These are phyloP conservation scores for Riptortus pedestris DNA, from an alignment of 1,140 invertebrate genomes.

Conservation along the genomic window DNA sequence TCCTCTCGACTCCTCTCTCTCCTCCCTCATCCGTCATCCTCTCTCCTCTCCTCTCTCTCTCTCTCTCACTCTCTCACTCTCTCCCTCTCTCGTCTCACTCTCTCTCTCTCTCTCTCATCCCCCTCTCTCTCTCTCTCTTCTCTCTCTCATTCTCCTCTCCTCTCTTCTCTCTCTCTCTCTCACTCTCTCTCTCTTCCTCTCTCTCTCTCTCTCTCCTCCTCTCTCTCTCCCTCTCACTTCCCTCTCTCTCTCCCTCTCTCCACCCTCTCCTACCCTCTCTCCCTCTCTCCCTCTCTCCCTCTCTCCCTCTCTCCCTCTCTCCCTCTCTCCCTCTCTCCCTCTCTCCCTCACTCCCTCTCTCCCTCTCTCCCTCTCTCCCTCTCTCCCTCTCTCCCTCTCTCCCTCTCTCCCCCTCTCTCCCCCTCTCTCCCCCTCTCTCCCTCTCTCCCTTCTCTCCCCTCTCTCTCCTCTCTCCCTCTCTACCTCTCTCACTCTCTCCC, in stretches of 20 bases:
- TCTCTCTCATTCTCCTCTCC: background rate
- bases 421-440: too few relatives aligned
- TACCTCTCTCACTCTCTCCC: too few relatives aligned
- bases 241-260: slow-evolving; percentile 1
- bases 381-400: too few relatives aligned
- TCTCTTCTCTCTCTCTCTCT: slow-evolving; percentile 11
- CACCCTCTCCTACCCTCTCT: too few relatives aligned
- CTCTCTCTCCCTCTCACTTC: slow-evolving; percentile 12
- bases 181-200: slow-evolving; percentile 18
- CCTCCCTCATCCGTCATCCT: background rate
- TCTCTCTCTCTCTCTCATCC: background rate
- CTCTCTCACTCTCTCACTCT: background rate
- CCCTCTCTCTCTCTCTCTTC: background rate
- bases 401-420: too few relatives aligned
- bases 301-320: too few relatives aligned
- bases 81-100: background rate
- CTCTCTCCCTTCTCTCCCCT: too few relatives aligned
- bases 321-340: too few relatives aligned
- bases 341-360: too few relatives aligned
- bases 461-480: too few relatives aligned
- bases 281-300: too few relatives aligned
- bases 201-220: slow-evolving; percentile 19
- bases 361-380: too few relatives aligned
- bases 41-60: background rate
- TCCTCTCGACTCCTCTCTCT: slow-evolving; percentile 1